Percentiles rank a stretch among this genome's conserved stretches.
phyloP scores from a whole-genome alignment of 2,888 invertebrate genomes.

The Cryptops parisi region DNA sequence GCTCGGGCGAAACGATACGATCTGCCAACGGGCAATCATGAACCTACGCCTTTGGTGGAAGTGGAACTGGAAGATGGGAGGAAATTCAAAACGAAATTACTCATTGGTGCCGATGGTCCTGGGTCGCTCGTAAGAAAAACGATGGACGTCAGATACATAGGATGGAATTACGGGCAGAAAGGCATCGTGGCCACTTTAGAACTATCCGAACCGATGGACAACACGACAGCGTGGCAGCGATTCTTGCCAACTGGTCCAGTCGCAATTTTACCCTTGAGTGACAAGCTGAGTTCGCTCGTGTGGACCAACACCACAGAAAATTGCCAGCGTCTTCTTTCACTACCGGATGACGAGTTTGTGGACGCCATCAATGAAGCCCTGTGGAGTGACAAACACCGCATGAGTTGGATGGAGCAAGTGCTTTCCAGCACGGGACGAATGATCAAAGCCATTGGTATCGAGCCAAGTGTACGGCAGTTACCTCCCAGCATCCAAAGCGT shows the following conservation, averaged over 20 bases:
- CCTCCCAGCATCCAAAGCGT: constrained; percentile 54
- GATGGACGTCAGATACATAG: constrained; percentile 64
- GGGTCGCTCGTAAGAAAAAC: constrained; percentile 71
- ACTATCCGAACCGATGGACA: constrained; percentile 44
- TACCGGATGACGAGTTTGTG: constrained; percentile 65
- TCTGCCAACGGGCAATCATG: constrained; percentile 35
- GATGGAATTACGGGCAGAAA: constrained; percentile 75
- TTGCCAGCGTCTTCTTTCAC: constrained; percentile 53
- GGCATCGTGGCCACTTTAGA: constrained; percentile 72
- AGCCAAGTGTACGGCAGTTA: constrained; percentile 35
- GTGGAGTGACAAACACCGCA: constrained; percentile 18
- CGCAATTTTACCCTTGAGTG: constrained; percentile 73
- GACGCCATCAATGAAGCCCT: constrained; percentile 75
- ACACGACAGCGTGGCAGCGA: constrained; percentile 89
- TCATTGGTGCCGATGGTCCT: constrained; percentile 85
- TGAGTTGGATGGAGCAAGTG: neutral
- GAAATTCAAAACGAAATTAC: constrained; percentile 29
- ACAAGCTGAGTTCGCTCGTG: constrained; percentile 70
- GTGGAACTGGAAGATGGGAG: constrained; percentile 46
- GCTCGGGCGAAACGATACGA: constrained; percentile 51
- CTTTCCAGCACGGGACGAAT: neutral
- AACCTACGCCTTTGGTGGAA: constrained; percentile 26
- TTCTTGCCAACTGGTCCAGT: constrained; percentile 85
- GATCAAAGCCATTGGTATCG: neutral
- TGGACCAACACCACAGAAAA: constrained; percentile 71